Base-by-base conservation (phyloP, 2,888 invertebrate genomes). In the Alitta virens region DNA sequence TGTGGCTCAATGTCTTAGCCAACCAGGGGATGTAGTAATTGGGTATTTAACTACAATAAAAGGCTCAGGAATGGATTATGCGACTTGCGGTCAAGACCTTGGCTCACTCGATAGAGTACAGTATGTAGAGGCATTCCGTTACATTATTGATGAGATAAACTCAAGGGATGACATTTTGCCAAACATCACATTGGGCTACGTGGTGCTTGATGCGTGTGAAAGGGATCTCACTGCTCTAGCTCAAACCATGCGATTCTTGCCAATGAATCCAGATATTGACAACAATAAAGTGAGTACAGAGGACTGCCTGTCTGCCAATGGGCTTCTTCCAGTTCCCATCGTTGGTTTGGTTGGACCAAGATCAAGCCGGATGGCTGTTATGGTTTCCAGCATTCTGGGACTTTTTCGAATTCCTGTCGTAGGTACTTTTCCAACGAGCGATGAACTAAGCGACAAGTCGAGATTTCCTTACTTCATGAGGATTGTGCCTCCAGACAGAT, bases 371-470 rank as follows among this genome's bases (percentile, higher is more conserved):
- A 46, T 42, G 38, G 51, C 65, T 0, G 59, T 67, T 2, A 27
- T 59, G 52, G 59, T 65, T 14, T 33, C 61, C 5, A 50, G 58
- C 23, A 40, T 69, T 16, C 42, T 71, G 50, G 63, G 67, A 14
- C 46, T 89, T 53, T 85, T 85, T 73, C 78, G 81, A 58, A 83
- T 85, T 56, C 85, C 85, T 1, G 87, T 89, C 83, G 68, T 75
- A 24, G 73, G 73, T 51, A 72, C 69, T 18, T 71, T 69, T 2
- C 68, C 76, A 2, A 75, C 76, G 5, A 73, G 71, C 23, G 72
- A 75, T 63, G 62, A 73, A 21, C 64, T 76, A 0, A 75, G 75
- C 58, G 74, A 75, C 66, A 75, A 73, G 60, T 63, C 53, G 3
- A 60, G 70, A 14, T 75, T 71, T 43, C 71, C 72, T 1, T 73